phyloP scores from a whole-genome alignment of 2,113 vertebrate species.

The Meriones unguiculatus region DNA sequence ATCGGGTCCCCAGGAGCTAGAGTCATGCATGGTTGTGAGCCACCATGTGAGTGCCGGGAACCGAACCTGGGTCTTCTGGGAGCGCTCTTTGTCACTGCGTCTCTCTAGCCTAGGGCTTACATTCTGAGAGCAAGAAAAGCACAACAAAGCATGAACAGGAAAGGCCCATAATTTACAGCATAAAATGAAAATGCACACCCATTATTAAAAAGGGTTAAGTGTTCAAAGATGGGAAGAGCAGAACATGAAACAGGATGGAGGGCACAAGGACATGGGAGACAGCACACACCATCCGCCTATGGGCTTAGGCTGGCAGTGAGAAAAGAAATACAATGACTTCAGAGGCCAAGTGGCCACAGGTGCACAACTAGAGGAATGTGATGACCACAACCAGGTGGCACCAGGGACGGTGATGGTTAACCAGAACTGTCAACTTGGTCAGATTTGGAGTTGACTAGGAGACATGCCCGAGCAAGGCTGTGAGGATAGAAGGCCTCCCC shows the following conservation, averaged over 20 bases:
- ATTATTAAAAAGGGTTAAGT: background rate
- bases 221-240: background rate
- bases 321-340: background rate
- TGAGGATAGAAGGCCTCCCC: background rate
- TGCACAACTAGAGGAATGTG: background rate
- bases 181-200: background rate
- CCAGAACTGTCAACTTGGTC: background rate
- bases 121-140: background rate
- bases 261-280: background rate
- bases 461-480: background rate
- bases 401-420: background rate
- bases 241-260: background rate
- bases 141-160: background rate
- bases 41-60: background rate
- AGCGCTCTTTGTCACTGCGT: background rate
- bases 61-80: background rate
- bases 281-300: too few relatives aligned
- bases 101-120: background rate
- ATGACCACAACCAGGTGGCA: background rate
- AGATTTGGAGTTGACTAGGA: background rate
- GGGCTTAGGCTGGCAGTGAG: background rate
- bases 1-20: background rate
- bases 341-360: background rate
- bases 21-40: background rate
- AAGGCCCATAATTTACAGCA: background rate